These are phyloP conservation scores for Cryptosula pallasiana DNA, from an alignment of 2,888 invertebrate species.

Conservation along the genomic window DNA sequence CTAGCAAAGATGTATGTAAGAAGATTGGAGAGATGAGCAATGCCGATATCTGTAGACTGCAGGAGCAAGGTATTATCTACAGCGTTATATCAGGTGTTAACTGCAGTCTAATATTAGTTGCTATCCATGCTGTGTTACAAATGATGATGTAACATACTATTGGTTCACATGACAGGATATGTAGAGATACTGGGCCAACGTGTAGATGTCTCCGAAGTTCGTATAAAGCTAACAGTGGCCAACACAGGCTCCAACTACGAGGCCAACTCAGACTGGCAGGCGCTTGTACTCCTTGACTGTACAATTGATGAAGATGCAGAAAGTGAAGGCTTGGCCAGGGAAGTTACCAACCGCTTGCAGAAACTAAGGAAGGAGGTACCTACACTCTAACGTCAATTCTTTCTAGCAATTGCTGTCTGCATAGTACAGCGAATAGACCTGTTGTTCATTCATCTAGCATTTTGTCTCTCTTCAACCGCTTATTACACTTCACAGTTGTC, in stretches of 20 bases:
- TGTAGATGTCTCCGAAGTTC: constrained; percentile 55
- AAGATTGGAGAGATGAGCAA: constrained; percentile 63
- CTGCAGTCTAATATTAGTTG: too few relatives aligned
- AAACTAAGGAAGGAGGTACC: constrained; percentile 80
- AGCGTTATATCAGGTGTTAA: too few relatives aligned
- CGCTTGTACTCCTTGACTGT: constrained; percentile 81
- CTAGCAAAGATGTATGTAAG: constrained; percentile 79
- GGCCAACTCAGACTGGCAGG: constrained; percentile 75
- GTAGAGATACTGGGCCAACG: constrained; percentile 67
- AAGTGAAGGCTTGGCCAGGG: constrained; percentile 90
- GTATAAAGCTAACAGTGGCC: constrained; percentile 70
- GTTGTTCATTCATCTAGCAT: too few relatives aligned
- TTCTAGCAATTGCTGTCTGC: too few relatives aligned
- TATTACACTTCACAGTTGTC: too few relatives aligned
- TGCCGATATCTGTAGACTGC: constrained; percentile 70
- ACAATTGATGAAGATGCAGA: constrained; percentile 82
- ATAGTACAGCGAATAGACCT: too few relatives aligned
- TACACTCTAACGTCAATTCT: too few relatives aligned
- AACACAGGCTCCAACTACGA: constrained; percentile 63
- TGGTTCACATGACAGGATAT: too few relatives aligned
- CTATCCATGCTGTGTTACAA: too few relatives aligned
- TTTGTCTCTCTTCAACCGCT: too few relatives aligned
- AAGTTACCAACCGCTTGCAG: constrained; percentile 92
- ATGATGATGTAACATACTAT: too few relatives aligned
- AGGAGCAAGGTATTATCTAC: constrained; percentile 59